Conservation (phyloP, 2,888 invertebrate species). For the Philonicus albiceps region DNA sequence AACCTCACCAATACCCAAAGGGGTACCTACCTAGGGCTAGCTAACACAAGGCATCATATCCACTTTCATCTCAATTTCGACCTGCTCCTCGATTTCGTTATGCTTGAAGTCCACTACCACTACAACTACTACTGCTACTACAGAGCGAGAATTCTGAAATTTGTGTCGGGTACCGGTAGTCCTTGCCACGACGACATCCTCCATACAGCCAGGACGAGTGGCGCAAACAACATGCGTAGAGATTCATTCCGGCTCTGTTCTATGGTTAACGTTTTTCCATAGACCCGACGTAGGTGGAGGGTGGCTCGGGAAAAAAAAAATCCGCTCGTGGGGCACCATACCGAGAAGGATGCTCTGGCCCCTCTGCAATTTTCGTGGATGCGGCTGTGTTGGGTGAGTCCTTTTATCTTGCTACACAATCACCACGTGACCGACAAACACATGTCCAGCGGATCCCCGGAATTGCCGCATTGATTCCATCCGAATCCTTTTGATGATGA, state of each 20-base stretch:
- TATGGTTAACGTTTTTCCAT: not conserved
- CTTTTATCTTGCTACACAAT: slow-evolving; percentile 28
- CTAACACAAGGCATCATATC: not conserved
- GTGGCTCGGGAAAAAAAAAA: not conserved
- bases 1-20: not conserved
- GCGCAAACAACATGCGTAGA: not conserved
- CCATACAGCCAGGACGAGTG: not conserved
- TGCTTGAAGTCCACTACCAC: not conserved
- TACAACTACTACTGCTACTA: not conserved
- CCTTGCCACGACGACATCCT: not conserved
- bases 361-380: not conserved
- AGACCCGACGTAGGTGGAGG: not conserved
- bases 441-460: not conserved
- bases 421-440: slow-evolving; percentile 17
- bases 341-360: not conserved
- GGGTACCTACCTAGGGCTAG: not conserved
- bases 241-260: not conserved
- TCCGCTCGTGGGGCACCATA: not conserved
- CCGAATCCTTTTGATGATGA: slow-evolving; percentile 8
- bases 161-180: not conserved
- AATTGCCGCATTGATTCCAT: slow-evolving; percentile 3
- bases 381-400: not conserved
- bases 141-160: not conserved
- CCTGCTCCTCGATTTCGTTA: not conserved
- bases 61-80: not conserved